Conservation (phyloP, 2,888 invertebrate genomes). For the Drosophila prostipennis region DNA sequence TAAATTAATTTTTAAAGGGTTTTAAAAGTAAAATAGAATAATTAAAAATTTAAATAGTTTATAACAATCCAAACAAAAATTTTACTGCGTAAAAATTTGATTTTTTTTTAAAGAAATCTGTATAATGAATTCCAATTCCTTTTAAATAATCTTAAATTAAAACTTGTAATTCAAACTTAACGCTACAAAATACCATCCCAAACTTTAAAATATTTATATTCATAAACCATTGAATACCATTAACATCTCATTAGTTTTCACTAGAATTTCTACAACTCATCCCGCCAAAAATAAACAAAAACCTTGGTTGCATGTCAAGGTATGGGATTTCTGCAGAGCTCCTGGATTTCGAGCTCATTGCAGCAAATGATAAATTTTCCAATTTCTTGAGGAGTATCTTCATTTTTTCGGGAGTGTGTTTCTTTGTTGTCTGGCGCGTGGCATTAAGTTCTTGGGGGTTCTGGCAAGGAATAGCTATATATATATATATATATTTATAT, state of each 20-base stretch:
- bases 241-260: slow-evolving; percentile 42
- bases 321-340: slow-evolving; percentile 23
- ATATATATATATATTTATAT: not conserved
- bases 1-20: too few species aligned
- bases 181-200: too few species aligned
- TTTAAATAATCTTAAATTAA: too few species aligned
- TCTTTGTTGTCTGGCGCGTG: slow-evolving; percentile 71
- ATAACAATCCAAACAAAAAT: too few species aligned
- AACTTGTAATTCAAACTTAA: too few species aligned
- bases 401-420: slow-evolving; percentile 32
- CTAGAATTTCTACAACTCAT: slow-evolving; percentile 25
- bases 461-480: slow-evolving; percentile 27
- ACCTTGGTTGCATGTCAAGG: slow-evolving; percentile 31
- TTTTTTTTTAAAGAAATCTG: too few species aligned
- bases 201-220: too few species aligned
- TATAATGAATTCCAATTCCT: too few species aligned
- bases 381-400: slow-evolving; percentile 27
- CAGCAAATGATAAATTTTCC: slow-evolving; percentile 72
- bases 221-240: too few species aligned
- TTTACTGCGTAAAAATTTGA: too few species aligned
- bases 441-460: slow-evolving; percentile 61
- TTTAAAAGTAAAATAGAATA: too few species aligned
- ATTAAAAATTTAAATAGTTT: too few species aligned
- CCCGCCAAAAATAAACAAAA: slow-evolving; percentile 1
- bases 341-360: slow-evolving; percentile 40